phyloP scores from a whole-genome alignment of 2,797 vertebrate species.

The Synanceia verrucosa region DNA sequence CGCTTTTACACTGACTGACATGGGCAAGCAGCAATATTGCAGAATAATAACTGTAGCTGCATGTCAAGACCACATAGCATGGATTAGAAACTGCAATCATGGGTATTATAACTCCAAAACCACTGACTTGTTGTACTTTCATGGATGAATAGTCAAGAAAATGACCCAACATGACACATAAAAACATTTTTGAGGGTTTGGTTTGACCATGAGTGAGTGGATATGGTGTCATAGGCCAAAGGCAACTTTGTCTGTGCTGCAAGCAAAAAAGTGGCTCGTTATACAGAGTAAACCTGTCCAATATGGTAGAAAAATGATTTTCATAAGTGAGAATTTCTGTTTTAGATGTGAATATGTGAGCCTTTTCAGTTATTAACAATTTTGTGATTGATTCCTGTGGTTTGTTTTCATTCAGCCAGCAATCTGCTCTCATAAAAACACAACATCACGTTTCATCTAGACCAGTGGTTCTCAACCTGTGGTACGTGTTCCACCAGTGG shows the following conservation, averaged over 20 bases:
- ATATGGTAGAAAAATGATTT: conserved; percentile 51
- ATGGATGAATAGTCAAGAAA: conserved; percentile 62
- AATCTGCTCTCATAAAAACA: conserved; percentile 25
- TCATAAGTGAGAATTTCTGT: conserved; percentile 50
- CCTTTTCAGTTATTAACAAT: conserved; percentile 31
- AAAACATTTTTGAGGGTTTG: conserved; percentile 57
- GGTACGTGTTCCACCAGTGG: no score
- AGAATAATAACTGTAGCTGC: conserved; percentile 50
- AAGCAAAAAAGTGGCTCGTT: conserved; percentile 12
- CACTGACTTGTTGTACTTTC: conserved; percentile 60
- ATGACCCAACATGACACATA: conserved; percentile 53
- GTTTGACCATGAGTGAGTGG: conserved; percentile 53
- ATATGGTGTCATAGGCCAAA: conserved; percentile 45
- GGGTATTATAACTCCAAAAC: conserved; percentile 55
- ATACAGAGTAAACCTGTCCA: conserved; percentile 40
- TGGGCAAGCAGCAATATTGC: conserved; percentile 33
- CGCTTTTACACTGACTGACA: conserved; percentile 19
- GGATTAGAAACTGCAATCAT: conserved; percentile 52
- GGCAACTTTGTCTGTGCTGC: conserved; percentile 44
- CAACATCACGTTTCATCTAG: conserved; percentile 9
- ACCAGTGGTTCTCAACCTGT: no score
- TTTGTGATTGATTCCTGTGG: conserved; percentile 43
- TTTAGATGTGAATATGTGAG: conserved; percentile 3
- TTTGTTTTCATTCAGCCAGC: conserved; percentile 27
- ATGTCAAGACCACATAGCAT: conserved; percentile 54